Percentiles rank a stretch among this genome's conserved stretches.
Evolutionary conservation across 1,140 invertebrate species (phyloP).

Genomic region (Papilio helenus): DNA sequence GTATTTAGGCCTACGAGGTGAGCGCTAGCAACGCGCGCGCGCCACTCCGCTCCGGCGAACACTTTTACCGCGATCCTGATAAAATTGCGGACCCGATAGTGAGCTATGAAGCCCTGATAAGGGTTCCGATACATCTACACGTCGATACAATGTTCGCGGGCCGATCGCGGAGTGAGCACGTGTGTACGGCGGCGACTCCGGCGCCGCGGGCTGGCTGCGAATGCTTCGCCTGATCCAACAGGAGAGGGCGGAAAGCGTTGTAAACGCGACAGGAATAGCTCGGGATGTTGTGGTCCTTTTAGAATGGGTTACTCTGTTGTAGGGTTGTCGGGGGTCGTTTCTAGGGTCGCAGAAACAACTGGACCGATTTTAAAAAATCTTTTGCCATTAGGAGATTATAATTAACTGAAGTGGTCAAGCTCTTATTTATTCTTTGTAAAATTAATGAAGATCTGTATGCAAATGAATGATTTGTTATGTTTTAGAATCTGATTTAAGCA

Average conservation of each 20-base stretch:
- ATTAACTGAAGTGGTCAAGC: no score
- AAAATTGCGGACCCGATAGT: constrained; percentile 52
- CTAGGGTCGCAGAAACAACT: not conserved
- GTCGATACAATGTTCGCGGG: constrained; percentile 44
- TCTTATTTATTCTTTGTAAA: no score
- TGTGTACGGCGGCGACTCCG: constrained; percentile 78
- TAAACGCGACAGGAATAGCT: no score
- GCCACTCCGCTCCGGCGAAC: constrained; percentile 44
- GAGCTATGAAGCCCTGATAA: constrained; percentile 54
- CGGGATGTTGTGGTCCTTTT: not conserved
- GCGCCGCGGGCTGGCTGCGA: not conserved
- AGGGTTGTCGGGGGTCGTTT: constrained; percentile 1
- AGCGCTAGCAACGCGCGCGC: constrained; percentile 52
- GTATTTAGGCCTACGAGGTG: constrained; percentile 66
- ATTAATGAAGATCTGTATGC: no score
- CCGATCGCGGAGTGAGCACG: constrained; percentile 39
- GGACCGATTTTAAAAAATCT: no score
- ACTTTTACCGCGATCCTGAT: constrained; percentile 52
- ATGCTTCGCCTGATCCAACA: not conserved
- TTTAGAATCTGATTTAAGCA: not conserved
- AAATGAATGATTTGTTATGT: not conserved
- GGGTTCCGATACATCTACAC: constrained; percentile 44
- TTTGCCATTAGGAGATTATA: no score
- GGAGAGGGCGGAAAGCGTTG: constrained; percentile 6
- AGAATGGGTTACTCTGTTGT: not conserved